phyloP scores from a whole-genome alignment of 1,140 invertebrate species.

The Drosophila ambigua region DNA sequence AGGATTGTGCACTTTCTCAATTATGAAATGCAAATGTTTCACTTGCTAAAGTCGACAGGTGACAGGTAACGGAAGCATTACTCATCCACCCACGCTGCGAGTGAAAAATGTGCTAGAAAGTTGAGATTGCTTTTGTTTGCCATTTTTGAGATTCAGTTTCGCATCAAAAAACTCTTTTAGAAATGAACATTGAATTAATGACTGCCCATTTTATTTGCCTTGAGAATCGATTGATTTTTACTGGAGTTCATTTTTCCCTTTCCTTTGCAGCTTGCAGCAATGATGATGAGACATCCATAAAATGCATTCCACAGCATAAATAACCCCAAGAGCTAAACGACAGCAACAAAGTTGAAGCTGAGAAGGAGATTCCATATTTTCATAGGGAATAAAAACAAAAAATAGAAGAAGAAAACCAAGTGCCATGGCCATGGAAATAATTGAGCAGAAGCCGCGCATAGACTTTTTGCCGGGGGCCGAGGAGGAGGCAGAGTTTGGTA shows the following conservation, averaged over 20 bases:
- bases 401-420: background rate
- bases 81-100: slow-evolving; percentile 15
- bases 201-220: slow-evolving; percentile 4
- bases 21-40: slow-evolving; percentile 60
- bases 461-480: slow-evolving; percentile 67
- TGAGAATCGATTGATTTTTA: background rate
- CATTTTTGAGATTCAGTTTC: background rate
- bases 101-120: slow-evolving; percentile 4
- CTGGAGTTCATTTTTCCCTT: background rate
- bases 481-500: slow-evolving; percentile 72
- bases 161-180: background rate
- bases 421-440: slow-evolving; percentile 54
- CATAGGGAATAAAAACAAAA: slow-evolving; percentile 14
- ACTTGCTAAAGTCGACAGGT: slow-evolving; percentile 41
- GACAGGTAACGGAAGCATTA: slow-evolving; percentile 31
- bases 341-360: background rate
- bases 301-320: slow-evolving; percentile 39
- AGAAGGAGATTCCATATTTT: slow-evolving; percentile 8
- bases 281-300: slow-evolving; percentile 8
- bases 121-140: slow-evolving; percentile 16
- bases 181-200: background rate
- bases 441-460: slow-evolving; percentile 41
- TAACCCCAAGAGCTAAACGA: background rate
- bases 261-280: slow-evolving; percentile 21
- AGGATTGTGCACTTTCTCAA: slow-evolving; percentile 30